Conservation (phyloP, 2,113 vertebrate species). For the Ctenodactylus gundi region DNA sequence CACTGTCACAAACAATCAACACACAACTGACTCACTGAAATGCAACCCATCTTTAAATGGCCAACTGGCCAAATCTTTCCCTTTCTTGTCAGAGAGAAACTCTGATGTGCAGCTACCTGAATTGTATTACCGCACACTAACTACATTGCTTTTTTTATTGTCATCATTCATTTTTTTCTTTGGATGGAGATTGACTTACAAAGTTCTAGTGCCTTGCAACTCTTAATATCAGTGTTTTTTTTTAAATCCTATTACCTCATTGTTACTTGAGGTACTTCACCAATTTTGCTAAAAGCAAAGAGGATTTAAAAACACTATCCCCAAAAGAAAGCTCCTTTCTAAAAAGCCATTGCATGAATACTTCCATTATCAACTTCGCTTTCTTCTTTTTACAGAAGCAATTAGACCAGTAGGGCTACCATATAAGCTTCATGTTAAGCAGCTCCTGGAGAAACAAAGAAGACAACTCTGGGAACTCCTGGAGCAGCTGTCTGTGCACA, state of each 20-base stretch:
- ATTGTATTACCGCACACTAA: neutral
- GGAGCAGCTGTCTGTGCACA: fast-evolving
- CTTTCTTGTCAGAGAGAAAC: neutral
- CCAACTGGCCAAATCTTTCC: neutral
- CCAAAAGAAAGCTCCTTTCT: slow-evolving; percentile 3
- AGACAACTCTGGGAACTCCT: no score
- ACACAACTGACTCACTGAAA: neutral
- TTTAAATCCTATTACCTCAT: neutral
- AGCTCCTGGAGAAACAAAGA: neutral
- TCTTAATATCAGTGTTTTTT: slow-evolving; percentile 4
- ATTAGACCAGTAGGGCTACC: neutral
- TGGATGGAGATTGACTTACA: neutral
- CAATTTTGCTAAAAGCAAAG: slow-evolving; percentile 36
- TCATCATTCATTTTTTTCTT: slow-evolving; percentile 45
- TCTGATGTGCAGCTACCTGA: neutral
- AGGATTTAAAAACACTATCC: slow-evolving; percentile 2
- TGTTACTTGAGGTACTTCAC: neutral
- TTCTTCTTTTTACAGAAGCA: neutral
- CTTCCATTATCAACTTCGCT: neutral
- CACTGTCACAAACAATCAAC: neutral
- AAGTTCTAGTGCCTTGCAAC: neutral
- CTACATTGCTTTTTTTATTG: neutral
- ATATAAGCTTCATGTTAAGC: neutral
- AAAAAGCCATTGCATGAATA: neutral
- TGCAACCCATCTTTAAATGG: neutral